Evolutionary conservation across 2,113 vertebrate genomes (phyloP), one percentile per base, ranked within the genome.

Genomic region (Alaudala cheleensis): DNA sequence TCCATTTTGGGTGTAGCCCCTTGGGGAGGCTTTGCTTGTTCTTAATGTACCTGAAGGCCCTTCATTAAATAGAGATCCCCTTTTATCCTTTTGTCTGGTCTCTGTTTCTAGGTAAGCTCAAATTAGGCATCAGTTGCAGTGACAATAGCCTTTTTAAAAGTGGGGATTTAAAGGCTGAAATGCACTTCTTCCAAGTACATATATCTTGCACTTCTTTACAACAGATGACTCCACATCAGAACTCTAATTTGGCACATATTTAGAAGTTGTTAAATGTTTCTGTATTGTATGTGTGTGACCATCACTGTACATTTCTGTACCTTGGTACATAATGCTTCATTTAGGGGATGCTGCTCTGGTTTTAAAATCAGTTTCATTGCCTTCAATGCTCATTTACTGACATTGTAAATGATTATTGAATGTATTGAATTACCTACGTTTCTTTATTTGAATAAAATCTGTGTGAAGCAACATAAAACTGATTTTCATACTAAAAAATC

Each of bases 241-340:
- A 11, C 22, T 78, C 42, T 60, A 9, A 33, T 42, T 84, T 49
- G 70, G 12, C 11, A 2, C 12, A 5, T 45, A 11, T 57, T 73
- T 29, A 47, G 5, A 37, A 76, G 84, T 14, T 45, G 5, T 10
- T 62, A 16, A 53, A 39, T 33, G 33, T 58, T 90, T 56, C 11
- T 66, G 10, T 58, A 3, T 15, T 39, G 6, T 21, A 12, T 26
- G 4, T 67, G 17, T 25, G 0, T 3, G 14, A 33, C 7, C 12
- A 42, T 81, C 21, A 3, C 11, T 50, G 12, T 26, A 22, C n/a
- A 18, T 17, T 20, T 58, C 42, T 61, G n/a, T 8, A 53, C 6
- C 14, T 69, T 65, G 50, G 19, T 72, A 23, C 6, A 8, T 14
- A 23, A 64, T 37, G 11, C 9, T 88, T 31, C 29, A 20, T 79